Evolutionary conservation across 2,888 invertebrate species (phyloP).

Genomic region (Nomada ferruginata): DNA sequence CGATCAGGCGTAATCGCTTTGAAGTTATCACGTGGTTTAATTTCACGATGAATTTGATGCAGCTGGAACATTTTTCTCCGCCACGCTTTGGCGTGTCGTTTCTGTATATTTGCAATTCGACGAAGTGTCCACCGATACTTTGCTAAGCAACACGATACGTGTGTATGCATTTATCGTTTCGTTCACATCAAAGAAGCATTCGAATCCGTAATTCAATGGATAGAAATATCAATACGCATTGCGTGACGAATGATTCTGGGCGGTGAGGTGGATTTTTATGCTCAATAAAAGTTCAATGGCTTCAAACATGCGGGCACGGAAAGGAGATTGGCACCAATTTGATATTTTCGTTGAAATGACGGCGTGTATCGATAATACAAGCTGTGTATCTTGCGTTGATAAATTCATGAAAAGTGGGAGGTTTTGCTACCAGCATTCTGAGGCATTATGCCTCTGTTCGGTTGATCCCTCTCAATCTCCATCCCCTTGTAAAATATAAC

Average conservation of each 20-base stretch:
- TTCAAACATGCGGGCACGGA: constrained; percentile 6
- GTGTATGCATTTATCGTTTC: background rate
- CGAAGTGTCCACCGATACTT: background rate
- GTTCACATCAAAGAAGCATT: background rate
- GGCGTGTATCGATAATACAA: constrained; percentile 4
- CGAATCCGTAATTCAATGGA: background rate
- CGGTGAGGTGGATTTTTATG: background rate
- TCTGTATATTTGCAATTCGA: background rate
- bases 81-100: background rate
- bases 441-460: background rate
- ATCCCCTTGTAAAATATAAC: background rate
- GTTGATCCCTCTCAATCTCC: background rate
- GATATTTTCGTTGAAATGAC: background rate
- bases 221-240: background rate
- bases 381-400: background rate
- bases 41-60: constrained; percentile 27
- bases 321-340: constrained; percentile 3
- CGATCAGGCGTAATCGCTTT: background rate
- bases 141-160: too few relatives aligned
- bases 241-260: background rate
- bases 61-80: background rate
- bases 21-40: constrained; percentile 22
- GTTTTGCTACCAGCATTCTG: background rate
- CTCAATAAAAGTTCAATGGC: constrained; percentile 13
- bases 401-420: constrained; percentile 1